phyloP scores from a whole-genome alignment of 2,888 invertebrate species.

The Heliothis peltigera region DNA sequence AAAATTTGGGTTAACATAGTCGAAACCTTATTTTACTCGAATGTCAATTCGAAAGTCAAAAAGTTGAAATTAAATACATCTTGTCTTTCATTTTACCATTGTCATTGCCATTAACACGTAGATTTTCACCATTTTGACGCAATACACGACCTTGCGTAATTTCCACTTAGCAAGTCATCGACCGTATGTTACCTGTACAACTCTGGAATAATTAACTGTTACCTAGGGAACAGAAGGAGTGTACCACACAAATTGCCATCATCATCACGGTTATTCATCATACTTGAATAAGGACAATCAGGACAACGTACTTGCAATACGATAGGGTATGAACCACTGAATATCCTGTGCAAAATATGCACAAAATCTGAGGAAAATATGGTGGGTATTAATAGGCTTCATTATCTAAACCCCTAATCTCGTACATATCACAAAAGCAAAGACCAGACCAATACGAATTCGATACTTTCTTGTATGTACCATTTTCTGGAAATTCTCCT shows the following conservation, averaged over 20 bases:
- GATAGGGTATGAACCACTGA: too few species aligned
- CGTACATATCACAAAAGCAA: background rate
- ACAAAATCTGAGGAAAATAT: background rate
- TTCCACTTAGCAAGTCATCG: slow-evolving; percentile 38
- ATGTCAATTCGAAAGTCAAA: too few species aligned
- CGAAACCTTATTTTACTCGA: too few species aligned
- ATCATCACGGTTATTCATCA: background rate
- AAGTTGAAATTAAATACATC: too few species aligned
- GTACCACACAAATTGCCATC: background rate
- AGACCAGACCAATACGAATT: background rate
- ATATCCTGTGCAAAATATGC: background rate
- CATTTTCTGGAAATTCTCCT: background rate
- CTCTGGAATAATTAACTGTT: slow-evolving; percentile 10
- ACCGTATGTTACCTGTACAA: slow-evolving; percentile 28
- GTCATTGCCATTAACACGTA: slow-evolving; percentile 25
- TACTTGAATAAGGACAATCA: too few species aligned
- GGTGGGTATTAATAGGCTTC: too few species aligned
- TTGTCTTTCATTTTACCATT: slow-evolving; percentile 1
- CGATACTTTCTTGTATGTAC: background rate
- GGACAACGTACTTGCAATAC: too few species aligned
- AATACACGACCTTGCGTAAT: slow-evolving; percentile 30
- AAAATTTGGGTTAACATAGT: background rate
- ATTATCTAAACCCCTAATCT: too few species aligned
- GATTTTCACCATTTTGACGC: slow-evolving; percentile 15
- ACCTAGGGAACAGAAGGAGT: background rate